Evolutionary conservation across 2,888 invertebrate genomes (phyloP), one percentile per base, ranked within the genome.

Genomic region (Creontiades dilutus): DNA sequence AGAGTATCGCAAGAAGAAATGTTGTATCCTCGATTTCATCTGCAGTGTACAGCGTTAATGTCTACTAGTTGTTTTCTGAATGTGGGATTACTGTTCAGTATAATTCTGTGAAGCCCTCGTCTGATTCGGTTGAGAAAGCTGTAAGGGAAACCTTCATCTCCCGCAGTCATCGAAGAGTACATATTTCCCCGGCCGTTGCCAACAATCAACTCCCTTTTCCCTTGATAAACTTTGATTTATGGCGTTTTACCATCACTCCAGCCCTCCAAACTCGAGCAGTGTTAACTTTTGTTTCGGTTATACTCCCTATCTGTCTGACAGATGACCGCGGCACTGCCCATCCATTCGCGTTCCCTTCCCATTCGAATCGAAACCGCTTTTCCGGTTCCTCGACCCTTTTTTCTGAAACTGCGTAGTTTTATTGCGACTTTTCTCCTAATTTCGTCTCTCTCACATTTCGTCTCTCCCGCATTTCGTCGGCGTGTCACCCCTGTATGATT

Each of bases 171-270:
- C 61, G 2, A 61, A 61, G 19, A 19, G 61, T 19, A 61, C 61
- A 61, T 61, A 61, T 61, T 61, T 61, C 61, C 61, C 61, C 61
- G n/a, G 61, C 61, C 61, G n/a, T 9, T n/a, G 61, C 61, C 61
- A 61, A 61, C 61, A 61, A 61, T 61, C 61, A 61, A 61, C 61
- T 61, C 61, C 61, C 19, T 61, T 61, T 19, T 61, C 61, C n/a
- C 19, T n/a, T 61, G 61, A 61, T 61, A 61, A 61, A 61, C 2
- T 61, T 61, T 61, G 61, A 61, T 61, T 61, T 61, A 61, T 19
- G 61, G 61, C 61, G 61, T 61, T 68, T 23, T 23, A 23, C 68
- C 68, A 68, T 68, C 68, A 23, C 23, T 23, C 68, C 19, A 68
- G 27, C 3, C 23, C 68, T 23, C 23, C 23, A 68, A 68, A 68